phyloP scores from a whole-genome alignment of 2,888 invertebrate genomes.

The Coenonympha arcania region DNA sequence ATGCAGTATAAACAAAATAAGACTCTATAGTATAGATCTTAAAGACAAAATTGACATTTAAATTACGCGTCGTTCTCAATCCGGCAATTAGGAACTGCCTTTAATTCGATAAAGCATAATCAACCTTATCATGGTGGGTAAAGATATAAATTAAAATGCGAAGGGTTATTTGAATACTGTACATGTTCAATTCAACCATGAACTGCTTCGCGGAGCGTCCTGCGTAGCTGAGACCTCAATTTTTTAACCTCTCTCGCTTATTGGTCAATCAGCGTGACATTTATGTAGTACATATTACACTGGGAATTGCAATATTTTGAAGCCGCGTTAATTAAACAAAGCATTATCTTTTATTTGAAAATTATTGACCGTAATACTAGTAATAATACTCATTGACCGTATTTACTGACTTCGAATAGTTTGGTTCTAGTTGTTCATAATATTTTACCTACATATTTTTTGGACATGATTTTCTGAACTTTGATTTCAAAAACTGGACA shows the following conservation, averaged over 20 bases:
- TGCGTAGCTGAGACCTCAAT: constrained; percentile 68
- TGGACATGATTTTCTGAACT: too few species aligned
- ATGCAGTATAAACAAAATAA: constrained; percentile 45
- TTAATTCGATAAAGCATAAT: constrained; percentile 44
- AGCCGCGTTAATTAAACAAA: not conserved
- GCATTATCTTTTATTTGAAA: not conserved
- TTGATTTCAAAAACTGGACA: too few species aligned
- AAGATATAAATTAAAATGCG: constrained; percentile 42
- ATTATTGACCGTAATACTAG: not conserved
- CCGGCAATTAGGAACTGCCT: constrained; percentile 64
- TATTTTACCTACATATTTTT: too few species aligned
- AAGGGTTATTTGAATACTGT: constrained; percentile 46
- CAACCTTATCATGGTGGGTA: constrained; percentile 40
- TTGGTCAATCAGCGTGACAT: constrained; percentile 70
- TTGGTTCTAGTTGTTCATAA: not conserved
- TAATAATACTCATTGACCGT: not conserved
- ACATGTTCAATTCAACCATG: constrained; percentile 72
- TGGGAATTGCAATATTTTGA: constrained; percentile 11
- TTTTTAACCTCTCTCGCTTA: constrained; percentile 70
- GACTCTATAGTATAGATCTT: constrained; percentile 50
- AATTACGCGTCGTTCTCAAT: constrained; percentile 56
- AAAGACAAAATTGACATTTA: constrained; percentile 54
- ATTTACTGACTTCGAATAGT: not conserved
- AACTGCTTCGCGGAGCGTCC: constrained; percentile 71
- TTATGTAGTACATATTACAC: constrained; percentile 53